Base-by-base conservation (phyloP, 2,888 invertebrate genomes). In the Acanthosepion pharaonis region DNA sequence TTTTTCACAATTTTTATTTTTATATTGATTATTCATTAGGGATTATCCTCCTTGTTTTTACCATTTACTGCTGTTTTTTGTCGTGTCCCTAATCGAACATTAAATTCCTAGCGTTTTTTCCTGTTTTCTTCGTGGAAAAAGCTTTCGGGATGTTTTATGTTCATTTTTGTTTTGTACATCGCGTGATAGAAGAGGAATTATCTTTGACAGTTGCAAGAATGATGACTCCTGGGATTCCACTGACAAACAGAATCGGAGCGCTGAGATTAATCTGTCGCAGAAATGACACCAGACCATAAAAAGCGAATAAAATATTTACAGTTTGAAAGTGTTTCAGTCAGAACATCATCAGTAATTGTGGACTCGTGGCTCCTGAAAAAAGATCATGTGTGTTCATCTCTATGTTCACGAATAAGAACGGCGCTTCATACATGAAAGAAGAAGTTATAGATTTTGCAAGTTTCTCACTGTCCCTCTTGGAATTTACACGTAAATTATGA, bases 121-220 rank as follows among this genome's bases (percentile, higher is more conserved):
- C 28, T 33, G 5, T 25, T 64, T 64, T 23, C 28, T 78, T n/a
- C 78, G 33, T 33, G 78, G 11, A n/a, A 9, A 78, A 33, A 78
- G 78, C n/a, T 33, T 78, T 78, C n/a, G n/a, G 78, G 5, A 15
- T 78, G 78, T n/a, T n/a, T n/a, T 78, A 78, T 78, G n/a, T 78
- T 15, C 9, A 11, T n/a, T n/a, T n/a, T 78, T n/a, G n/a, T 33
- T 78, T 78, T 4, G 33, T n/a, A 78, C n/a, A n/a, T 78, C 15
- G 78, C 78, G 78, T 78, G 78, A 78, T 15, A n/a, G 78, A n/a
- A 78, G n/a, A 78, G 23, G 78, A 78, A 78, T 78, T 78, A n/a
- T 78, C n/a, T 78, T 78, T 78, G 78, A 78, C 78, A 78, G n/a
- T n/a, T n/a, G n/a, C n/a, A 78, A 78, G 78, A 78, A 78, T 78